A percentile compares a stretch with the other conserved stretches of the same genome.
Conservation (phyloP, 2,797 vertebrate species). For the Vespertilio murinus region DNA sequence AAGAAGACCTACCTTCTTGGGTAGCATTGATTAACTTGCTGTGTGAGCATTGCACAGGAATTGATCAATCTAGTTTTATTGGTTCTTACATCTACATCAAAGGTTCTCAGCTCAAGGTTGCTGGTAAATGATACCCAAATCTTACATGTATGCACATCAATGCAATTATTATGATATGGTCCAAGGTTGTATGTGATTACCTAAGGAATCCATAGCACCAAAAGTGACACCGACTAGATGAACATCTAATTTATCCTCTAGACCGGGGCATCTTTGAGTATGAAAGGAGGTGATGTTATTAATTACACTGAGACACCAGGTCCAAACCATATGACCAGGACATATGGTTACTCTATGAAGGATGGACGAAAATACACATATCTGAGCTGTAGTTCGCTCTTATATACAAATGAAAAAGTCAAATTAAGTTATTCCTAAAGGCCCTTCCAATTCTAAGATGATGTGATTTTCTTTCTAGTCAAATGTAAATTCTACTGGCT, state of each 20-base stretch:
- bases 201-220: not conserved
- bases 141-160: not conserved
- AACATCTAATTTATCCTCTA: not conserved
- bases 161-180: not conserved
- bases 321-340: not conserved
- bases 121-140: not conserved
- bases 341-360: not conserved
- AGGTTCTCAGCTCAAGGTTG: not conserved
- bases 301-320: not conserved
- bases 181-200: not conserved
- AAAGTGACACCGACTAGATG: not conserved
- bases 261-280: not conserved
- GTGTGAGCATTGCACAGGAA: not conserved
- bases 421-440: constrained; percentile 2
- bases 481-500: constrained; percentile 9
- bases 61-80: not conserved
- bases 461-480: not conserved
- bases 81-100: not conserved
- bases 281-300: not conserved
- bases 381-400: not conserved
- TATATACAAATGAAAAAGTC: not conserved
- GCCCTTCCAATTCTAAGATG: not conserved
- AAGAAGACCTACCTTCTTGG: not conserved
- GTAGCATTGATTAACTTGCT: not conserved
- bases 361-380: not conserved